Evolutionary conservation across 2,888 invertebrate genomes (phyloP).

Genomic region (Protophormia terraenovae): DNA sequence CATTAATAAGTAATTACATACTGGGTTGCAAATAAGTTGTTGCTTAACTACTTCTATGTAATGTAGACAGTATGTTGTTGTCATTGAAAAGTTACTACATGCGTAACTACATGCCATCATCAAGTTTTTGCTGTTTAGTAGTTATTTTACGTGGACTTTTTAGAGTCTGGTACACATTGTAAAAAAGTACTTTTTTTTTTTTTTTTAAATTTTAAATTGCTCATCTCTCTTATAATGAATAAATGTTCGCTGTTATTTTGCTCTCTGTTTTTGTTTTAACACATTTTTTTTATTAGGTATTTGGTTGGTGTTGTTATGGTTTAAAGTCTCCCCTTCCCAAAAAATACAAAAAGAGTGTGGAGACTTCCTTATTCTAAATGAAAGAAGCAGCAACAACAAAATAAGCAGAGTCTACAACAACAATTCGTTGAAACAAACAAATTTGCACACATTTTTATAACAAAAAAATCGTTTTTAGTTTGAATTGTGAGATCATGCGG

Average conservation of each 20-base stretch:
- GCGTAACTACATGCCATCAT: too few relatives aligned
- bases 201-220: background rate
- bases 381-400: background rate
- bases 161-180: background rate
- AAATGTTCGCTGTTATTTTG: background rate
- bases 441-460: constrained; percentile 47
- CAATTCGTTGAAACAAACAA: constrained; percentile 45
- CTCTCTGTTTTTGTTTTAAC: constrained; percentile 25
- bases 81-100: too few relatives aligned
- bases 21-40: too few relatives aligned
- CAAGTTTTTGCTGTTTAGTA: too few relatives aligned
- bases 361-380: constrained; percentile 53
- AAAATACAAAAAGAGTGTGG: constrained; percentile 16
- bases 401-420: background rate
- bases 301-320: background rate
- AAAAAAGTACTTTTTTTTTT: background rate
- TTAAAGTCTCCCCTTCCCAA: constrained; percentile 22
- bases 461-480: constrained; percentile 58
- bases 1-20: too few relatives aligned
- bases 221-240: background rate
- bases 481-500: constrained; percentile 67
- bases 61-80: too few relatives aligned
- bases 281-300: background rate
- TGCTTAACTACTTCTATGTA: too few relatives aligned
- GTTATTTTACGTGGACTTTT: too few relatives aligned